These are phyloP conservation scores for Corydoras sp. DNA, from an alignment of 2,113 vertebrate species.

Conservation along the genomic window DNA sequence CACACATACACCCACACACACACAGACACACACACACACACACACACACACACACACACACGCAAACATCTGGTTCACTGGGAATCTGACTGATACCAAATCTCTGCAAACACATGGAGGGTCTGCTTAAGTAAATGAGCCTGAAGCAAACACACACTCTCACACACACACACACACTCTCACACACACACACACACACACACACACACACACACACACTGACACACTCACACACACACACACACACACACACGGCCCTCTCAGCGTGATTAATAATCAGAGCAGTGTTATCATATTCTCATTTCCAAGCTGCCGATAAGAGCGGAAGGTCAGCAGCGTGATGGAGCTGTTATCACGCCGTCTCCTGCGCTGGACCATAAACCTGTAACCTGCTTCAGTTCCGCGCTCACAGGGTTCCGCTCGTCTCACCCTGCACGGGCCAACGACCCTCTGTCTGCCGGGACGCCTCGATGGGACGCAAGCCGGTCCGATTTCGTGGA, in stretches of 20 bases:
- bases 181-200: constrained; percentile 22
- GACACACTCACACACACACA: constrained; percentile 2
- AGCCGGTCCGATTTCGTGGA: no score
- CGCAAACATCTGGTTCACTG: constrained; percentile 42
- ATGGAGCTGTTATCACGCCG: constrained; percentile 35
- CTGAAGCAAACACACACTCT: constrained; percentile 34
- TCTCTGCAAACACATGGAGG: constrained; percentile 38
- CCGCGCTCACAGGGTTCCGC: no score
- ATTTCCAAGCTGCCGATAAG: constrained; percentile 47
- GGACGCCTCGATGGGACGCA: no score
- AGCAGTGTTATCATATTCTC: constrained; percentile 43
- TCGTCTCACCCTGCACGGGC: no score
- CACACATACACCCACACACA: not conserved
- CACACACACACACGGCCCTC: constrained; percentile 25
- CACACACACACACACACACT: constrained; percentile 30
- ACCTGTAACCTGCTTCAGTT: not conserved
- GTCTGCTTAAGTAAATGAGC: constrained; percentile 39
- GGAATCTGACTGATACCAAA: constrained; percentile 38
- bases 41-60: constrained; percentile 22
- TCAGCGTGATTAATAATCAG: constrained; percentile 37
- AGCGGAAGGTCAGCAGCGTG: constrained; percentile 40
- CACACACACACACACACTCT: constrained; percentile 2
- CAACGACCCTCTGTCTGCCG: no score
- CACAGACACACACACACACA: constrained; percentile 19
- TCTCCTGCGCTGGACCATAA: constrained; percentile 32